phyloP scores from a whole-genome alignment of 2,888 invertebrate genomes.

The Ypsolopha scabrella region DNA sequence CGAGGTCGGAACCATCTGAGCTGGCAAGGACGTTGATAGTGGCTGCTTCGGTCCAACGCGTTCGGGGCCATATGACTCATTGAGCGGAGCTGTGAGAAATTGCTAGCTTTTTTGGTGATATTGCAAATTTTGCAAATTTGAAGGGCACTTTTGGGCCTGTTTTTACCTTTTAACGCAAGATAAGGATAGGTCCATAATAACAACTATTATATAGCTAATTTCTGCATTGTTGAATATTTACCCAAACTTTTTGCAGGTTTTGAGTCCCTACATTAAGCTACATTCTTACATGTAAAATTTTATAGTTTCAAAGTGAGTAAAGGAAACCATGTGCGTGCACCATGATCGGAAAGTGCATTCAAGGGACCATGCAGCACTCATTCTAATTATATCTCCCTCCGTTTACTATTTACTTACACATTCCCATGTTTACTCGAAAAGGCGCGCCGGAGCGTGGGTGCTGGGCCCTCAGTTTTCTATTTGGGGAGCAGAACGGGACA shows the following conservation, averaged over 20 bases:
- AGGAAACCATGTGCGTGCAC: neutral
- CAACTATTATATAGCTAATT: too few relatives aligned
- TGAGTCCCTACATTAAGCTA: too few relatives aligned
- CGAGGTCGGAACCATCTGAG: neutral
- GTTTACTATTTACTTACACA: constrained; percentile 58
- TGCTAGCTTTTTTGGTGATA: too few relatives aligned
- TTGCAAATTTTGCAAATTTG: too few relatives aligned
- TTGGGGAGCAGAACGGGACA: constrained; percentile 60
- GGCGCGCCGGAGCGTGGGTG: constrained; percentile 62
- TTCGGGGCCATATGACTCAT: neutral
- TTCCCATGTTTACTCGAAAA: constrained; percentile 63
- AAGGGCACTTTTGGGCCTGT: too few relatives aligned
- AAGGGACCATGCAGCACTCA: constrained; percentile 41
- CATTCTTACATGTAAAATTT: too few relatives aligned
- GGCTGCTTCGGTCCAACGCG: neutral
- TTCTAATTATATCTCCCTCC: constrained; percentile 66
- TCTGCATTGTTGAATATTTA: too few relatives aligned
- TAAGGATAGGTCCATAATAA: too few relatives aligned
- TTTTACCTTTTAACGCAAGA: too few relatives aligned
- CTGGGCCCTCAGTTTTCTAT: constrained; percentile 17
- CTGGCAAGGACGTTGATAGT: neutral
- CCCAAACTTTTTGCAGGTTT: too few relatives aligned
- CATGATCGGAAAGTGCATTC: neutral
- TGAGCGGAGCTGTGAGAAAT: too few relatives aligned
- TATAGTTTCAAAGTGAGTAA: too few relatives aligned